Evolutionary conservation across 2,113 vertebrate species (phyloP), one percentile per base, ranked within the genome.

Genomic region (Noctilio leporinus): DNA sequence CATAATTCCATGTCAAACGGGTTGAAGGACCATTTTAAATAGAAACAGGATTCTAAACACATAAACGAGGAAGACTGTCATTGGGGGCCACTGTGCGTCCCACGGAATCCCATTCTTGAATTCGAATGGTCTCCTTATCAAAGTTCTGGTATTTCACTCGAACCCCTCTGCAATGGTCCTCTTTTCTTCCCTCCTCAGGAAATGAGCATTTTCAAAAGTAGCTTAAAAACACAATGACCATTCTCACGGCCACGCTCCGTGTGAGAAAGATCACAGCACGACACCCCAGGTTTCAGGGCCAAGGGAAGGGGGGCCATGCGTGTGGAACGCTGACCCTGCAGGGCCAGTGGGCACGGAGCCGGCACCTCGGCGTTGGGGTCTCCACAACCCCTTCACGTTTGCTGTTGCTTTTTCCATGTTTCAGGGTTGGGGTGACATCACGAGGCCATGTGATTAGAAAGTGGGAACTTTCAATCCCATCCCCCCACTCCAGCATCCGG

Each of bases 171-270:
- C 49, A 84, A 73, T 12, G 20, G 4, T 5, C 38, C 40, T 88
- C 64, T 91, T 62, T 55, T 53, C 19, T 57, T 55, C 26, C 26
- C 3, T 10, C 59, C 47, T 35, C 24, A 73, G 72, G 77, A 96
- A 93, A 72, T 14, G 49, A 70, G 45, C 57, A 57, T 89, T 76
- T 93, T 93, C 55, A 86, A 69, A 92, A 93, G 49, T 45, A 64
- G 67, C 62, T 72, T 77, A 26, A 65, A 28, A 83, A 89, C 55
- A 12, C 19, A 59, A 53, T 62, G 35, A 53, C 62, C 53, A 45
- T 59, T 77, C 85, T 81, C 72, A 77, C 53, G 69, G 35, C 77
- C 76, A 47, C 33, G 35, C 47, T 69, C 35, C 15, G 62, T 33
- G 64, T 77, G 45, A 72, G 84, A 65, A 55, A 57, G 69, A 77